Percentiles rank a stretch among this genome's conserved stretches.
Conservation (phyloP, 2,113 vertebrate genomes). For the Hyperopisus bebe region DNA sequence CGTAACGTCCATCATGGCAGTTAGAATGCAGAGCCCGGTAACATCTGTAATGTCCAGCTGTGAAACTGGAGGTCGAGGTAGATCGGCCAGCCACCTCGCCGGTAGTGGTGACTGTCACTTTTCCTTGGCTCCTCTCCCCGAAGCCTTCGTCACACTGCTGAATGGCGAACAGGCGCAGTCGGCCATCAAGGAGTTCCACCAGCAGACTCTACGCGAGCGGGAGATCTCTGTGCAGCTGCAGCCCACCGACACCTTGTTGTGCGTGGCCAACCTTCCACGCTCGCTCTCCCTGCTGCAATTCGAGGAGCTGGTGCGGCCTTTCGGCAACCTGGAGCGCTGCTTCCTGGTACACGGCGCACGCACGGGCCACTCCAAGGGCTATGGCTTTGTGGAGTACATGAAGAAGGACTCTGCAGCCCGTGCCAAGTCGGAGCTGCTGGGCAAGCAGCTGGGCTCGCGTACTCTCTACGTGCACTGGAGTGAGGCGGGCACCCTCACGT, state of each 20-base stretch:
- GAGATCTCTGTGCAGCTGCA: conserved; percentile 87
- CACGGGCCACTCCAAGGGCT: conserved; percentile 82
- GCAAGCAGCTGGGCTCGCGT: conserved; percentile 78
- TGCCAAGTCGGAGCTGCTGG: conserved; percentile 83
- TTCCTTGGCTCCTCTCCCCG: background rate
- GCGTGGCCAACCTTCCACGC: conserved; percentile 80
- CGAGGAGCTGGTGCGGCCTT: conserved; percentile 85
- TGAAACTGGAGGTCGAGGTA: background rate
- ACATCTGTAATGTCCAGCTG: background rate
- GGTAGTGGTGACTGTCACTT: background rate
- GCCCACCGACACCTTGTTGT: conserved; percentile 81
- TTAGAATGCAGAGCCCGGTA: background rate
- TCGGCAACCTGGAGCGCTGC: conserved; percentile 85
- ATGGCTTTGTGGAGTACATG: conserved; percentile 94
- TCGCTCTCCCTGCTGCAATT: conserved; percentile 82
- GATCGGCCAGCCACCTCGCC: background rate
- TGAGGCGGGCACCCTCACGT: conserved; percentile 76
- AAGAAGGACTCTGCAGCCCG: conserved; percentile 87
- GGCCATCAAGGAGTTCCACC: conserved; percentile 76
- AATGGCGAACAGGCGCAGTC: conserved; percentile 85
- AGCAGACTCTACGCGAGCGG: conserved; percentile 67
- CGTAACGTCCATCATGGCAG: background rate
- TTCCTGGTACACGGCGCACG: conserved; percentile 77
- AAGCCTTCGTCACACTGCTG: conserved; percentile 81
- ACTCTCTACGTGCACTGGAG: conserved; percentile 92